Evolutionary conservation across 2,113 vertebrate genomes (phyloP), one percentile per base, ranked within the genome.

Genomic region (Eleginops maclovinus): DNA sequence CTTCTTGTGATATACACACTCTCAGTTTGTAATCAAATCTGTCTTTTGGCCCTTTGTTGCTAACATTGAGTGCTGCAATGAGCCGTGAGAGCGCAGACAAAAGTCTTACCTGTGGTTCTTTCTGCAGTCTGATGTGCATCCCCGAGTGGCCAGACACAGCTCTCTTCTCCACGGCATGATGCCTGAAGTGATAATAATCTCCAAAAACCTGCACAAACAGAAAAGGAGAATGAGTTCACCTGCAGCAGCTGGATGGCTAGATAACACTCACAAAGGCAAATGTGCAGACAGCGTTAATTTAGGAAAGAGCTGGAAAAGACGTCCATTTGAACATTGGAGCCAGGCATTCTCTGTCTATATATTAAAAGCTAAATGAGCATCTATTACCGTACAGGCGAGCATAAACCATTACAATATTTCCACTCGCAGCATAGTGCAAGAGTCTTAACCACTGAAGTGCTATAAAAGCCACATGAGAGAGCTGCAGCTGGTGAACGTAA

Each of bases 181-280:
- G 97, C 91, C 93, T 94, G 76, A 99, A 98, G 93, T 99, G 96
- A 94, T 97, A 98, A 94, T 98, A 98, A 93, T 98, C 94, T 0
- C 95, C 96, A 10, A 99, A 97, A 89, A 98, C 96, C 97, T 99
- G 93, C 79, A 88, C 81, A 24, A 69, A 75, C 90, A 89, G 74
- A 92, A 87, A 87, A 49, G 50, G 49, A 81, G 41, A 75, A 74
- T 90, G 73, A 87, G 68, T 81, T 86, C 73, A 87, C 73, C 83
- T 62, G 78, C 59, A 54, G 58, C 64, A 74, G 68, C 16, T 22
- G 50, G 51, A 76, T 10, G 12, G 50, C n/a, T 24, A 55, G 76
- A 83, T 75, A 85, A 84, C 12, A 64, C 63, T 67, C 76, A 77
- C 24, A 36, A 72, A 75, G n/a, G 75, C 10, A 61, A 67, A 71